Evolutionary conservation across 2,113 vertebrate genomes (phyloP).

Genomic region (Pyrgilauda ruficollis): DNA sequence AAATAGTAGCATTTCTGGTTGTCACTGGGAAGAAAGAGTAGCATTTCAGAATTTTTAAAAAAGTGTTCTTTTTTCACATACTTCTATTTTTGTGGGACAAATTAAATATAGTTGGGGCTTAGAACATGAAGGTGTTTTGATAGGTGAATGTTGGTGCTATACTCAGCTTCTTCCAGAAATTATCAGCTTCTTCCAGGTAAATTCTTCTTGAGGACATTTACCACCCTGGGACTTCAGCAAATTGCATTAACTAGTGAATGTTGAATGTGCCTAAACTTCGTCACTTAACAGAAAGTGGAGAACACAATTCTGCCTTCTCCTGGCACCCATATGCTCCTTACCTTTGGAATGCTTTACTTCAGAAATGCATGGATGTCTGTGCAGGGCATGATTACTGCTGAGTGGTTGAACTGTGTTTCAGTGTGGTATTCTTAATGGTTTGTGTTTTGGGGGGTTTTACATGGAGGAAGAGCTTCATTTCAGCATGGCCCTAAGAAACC

Average conservation of each 20-base stretch:
- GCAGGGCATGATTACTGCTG: background rate
- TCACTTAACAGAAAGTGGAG: background rate
- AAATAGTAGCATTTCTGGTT: background rate
- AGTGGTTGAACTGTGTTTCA: background rate
- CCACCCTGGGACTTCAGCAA: background rate
- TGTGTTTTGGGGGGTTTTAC: background rate
- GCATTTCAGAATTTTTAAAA: background rate
- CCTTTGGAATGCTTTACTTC: background rate
- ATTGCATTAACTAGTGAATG: background rate
- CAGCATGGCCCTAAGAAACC: background rate
- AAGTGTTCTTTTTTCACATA: background rate
- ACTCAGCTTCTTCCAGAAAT: background rate
- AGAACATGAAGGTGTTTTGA: background rate
- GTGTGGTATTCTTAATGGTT: background rate
- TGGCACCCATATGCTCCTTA: background rate
- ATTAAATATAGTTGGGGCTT: background rate
- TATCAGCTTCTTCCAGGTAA: background rate
- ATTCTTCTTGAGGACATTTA: background rate
- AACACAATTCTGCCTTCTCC: background rate
- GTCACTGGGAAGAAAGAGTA: background rate
- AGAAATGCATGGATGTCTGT: background rate
- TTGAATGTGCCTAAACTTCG: background rate
- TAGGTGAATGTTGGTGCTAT: background rate
- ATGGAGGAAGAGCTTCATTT: background rate
- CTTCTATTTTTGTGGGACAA: background rate